Evolutionary conservation across 2,113 vertebrate genomes (phyloP).

Genomic region (Oryzias woworae): DNA sequence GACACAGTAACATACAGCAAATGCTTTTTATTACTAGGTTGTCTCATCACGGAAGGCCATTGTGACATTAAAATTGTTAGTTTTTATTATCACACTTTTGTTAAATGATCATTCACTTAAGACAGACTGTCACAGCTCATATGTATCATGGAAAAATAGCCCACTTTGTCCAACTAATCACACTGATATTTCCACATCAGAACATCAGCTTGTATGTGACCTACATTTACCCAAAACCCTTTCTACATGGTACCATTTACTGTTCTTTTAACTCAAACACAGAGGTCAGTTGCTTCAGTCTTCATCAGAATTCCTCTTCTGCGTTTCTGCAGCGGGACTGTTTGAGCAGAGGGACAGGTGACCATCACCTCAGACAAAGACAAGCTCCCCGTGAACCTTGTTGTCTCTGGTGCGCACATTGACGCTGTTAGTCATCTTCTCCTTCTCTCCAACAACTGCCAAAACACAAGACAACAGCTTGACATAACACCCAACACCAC

Average conservation of each 20-base stretch:
- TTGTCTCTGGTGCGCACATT: conserved; percentile 94
- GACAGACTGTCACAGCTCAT: neutral
- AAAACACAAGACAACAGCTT: conserved; percentile 55
- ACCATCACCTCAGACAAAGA: conserved; percentile 77
- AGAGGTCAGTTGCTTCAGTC: neutral
- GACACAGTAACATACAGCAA: neutral
- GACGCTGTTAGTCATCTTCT: conserved; percentile 83
- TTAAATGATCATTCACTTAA: conserved; percentile 3
- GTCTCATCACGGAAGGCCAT: conserved; percentile 4
- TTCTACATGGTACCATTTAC: conserved; percentile 2
- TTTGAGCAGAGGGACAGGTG: conserved; percentile 85
- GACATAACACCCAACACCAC: conserved; percentile 34
- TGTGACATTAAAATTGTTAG: conserved; percentile 20
- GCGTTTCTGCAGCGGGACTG: conserved; percentile 76
- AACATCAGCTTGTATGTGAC: neutral
- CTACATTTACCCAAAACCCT: conserved; percentile 14
- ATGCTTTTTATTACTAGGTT: conserved; percentile 24
- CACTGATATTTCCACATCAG: neutral
- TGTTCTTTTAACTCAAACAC: neutral
- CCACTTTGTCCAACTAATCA: neutral
- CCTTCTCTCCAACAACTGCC: conserved; percentile 95
- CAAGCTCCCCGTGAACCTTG: conserved; percentile 89
- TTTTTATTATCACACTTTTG: conserved; percentile 1
- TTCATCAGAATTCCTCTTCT: conserved; percentile 87
- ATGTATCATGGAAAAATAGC: no score